Evolutionary conservation across 2,888 invertebrate genomes (phyloP).

Genomic region (Rhagonycha lutea): DNA sequence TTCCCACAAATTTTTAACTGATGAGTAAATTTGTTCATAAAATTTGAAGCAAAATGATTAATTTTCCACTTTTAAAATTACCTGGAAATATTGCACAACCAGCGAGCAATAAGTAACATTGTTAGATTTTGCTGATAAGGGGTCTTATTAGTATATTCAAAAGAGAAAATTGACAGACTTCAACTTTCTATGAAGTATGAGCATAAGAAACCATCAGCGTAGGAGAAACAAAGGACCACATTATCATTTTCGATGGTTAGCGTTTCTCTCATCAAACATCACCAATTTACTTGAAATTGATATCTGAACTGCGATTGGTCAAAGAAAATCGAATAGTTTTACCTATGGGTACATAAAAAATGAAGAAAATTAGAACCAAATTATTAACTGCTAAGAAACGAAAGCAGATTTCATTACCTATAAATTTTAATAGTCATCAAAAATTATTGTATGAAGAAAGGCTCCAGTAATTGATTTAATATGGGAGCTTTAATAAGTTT

Average conservation of each 20-base stretch:
- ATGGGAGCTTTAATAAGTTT: neutral
- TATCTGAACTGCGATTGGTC: no score
- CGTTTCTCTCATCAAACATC: neutral
- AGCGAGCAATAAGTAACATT: neutral
- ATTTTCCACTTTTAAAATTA: neutral
- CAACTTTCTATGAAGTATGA: neutral
- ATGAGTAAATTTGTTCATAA: no score
- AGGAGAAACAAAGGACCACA: neutral
- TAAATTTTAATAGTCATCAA: neutral
- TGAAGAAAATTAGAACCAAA: no score
- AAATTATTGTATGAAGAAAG: neutral
- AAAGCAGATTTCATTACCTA: neutral
- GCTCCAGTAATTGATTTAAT: neutral
- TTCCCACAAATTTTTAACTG: neutral
- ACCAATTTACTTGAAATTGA: no score
- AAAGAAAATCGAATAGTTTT: no score
- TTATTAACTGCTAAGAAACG: neutral
- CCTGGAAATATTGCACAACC: neutral
- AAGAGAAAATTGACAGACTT: neutral
- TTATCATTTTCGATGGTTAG: neutral
- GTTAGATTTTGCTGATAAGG: neutral
- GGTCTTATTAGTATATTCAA: neutral
- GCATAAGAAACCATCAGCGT: neutral
- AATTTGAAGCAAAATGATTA: neutral
- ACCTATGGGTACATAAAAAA: no score